Percentiles rank a stretch among this genome's conserved stretches.
Evolutionary conservation across 2,888 invertebrate species (phyloP).

Genomic region (Cosmia trapezina): DNA sequence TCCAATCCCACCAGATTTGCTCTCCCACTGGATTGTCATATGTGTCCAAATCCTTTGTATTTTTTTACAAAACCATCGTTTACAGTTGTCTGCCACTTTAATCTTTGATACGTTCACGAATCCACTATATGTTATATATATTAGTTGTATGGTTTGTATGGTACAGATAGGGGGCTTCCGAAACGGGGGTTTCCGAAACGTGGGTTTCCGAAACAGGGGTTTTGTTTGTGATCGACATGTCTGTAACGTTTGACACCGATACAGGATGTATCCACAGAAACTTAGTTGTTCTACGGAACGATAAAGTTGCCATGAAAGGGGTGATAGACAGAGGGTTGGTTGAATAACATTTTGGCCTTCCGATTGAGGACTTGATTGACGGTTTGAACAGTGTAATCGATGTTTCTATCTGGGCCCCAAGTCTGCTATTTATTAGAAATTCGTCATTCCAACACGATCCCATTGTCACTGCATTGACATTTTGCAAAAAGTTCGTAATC

Average conservation of each 20-base stretch:
- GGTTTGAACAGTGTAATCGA: slow-evolving; percentile 9
- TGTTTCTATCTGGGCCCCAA: not conserved
- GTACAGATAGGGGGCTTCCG: slow-evolving; percentile 23
- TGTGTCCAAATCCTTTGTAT: slow-evolving; percentile 54
- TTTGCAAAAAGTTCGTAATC: too few relatives aligned
- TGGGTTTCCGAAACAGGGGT: not conserved
- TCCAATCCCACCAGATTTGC: slow-evolving; percentile 43
- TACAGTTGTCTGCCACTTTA: slow-evolving; percentile 44
- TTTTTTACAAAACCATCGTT: slow-evolving; percentile 50
- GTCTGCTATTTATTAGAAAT: too few relatives aligned
- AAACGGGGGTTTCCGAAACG: slow-evolving; percentile 22
- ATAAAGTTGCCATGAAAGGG: slow-evolving; percentile 26
- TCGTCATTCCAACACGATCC: too few relatives aligned
- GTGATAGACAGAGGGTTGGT: slow-evolving; percentile 16
- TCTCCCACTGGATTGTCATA: slow-evolving; percentile 42
- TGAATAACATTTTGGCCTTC: slow-evolving; percentile 11
- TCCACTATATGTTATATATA: slow-evolving; percentile 29
- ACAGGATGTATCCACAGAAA: slow-evolving; percentile 48
- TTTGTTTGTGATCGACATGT: slow-evolving; percentile 49
- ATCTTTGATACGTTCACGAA: slow-evolving; percentile 44
- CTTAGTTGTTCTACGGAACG: slow-evolving; percentile 15
- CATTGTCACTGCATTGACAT: too few relatives aligned
- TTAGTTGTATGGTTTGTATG: slow-evolving; percentile 24
- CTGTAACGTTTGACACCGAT: slow-evolving; percentile 39
- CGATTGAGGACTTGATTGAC: slow-evolving; percentile 27